phyloP scores from a whole-genome alignment of 2,113 vertebrate genomes.

The Entomyzon cyanotis region DNA sequence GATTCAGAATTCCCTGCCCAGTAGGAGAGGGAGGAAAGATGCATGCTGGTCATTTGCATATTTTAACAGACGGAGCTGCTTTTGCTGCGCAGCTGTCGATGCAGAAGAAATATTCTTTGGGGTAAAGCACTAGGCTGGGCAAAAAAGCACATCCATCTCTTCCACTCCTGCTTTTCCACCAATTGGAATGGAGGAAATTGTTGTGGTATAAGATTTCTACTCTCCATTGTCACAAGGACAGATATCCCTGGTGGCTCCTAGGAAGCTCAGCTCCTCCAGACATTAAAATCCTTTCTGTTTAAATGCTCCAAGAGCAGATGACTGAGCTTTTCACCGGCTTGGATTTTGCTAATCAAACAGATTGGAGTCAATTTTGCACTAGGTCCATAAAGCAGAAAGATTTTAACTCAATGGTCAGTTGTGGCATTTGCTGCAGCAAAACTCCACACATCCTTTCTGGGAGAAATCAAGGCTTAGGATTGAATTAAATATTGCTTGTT shows the following conservation, averaged over 20 bases:
- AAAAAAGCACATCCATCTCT: background rate
- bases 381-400: background rate
- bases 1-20: slow-evolving; percentile 65
- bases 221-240: background rate
- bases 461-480: background rate
- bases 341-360: slow-evolving; percentile 6
- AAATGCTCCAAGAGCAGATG: background rate
- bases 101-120: slow-evolving; percentile 65
- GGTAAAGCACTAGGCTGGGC: slow-evolving; percentile 38
- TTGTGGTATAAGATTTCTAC: background rate
- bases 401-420: slow-evolving; percentile 11
- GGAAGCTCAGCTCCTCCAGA: background rate
- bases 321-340: background rate
- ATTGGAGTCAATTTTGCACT: background rate
- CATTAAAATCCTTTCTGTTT: background rate
- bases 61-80: slow-evolving; percentile 63
- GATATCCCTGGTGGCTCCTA: background rate
- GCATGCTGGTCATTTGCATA: slow-evolving; percentile 57
- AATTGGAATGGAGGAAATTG: background rate
- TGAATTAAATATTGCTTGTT: background rate
- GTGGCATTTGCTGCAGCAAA: background rate
- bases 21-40: slow-evolving; percentile 57
- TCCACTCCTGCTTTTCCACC: background rate
- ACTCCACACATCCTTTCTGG: background rate
- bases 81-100: slow-evolving; percentile 60